Base-by-base conservation (phyloP, 2,797 vertebrate genomes). In the Melanogrammus aeglefinus region DNA sequence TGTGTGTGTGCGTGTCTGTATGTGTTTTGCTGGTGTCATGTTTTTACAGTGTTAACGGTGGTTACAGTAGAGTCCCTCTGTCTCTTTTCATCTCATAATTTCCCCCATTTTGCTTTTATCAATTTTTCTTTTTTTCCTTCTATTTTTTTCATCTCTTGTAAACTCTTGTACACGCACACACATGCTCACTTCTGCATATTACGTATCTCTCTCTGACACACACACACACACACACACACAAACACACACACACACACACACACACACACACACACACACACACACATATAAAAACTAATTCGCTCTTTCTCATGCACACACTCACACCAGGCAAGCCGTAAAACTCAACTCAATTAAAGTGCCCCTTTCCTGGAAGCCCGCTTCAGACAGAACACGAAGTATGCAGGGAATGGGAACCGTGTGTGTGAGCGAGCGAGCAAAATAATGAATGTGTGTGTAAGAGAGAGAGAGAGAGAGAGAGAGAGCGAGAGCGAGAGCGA, bases 321-420 rank as follows among this genome's bases (percentile, higher is more conserved):
- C 90, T 82, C 86, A 91, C 91, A 91, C 91, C 88, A 92, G 91
- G 91, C 90, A 89, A 93, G 92, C 93, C 91, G 91, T 94, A 94
- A 94, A 93, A 93, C 88, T 92, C 91, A 92, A 94, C 93, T 94
- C 94, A 95, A 95, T 95, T 94, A 95, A 94, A 94, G 92, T 91
- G 92, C 90, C 92, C 92, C 92, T 93, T 95, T 95, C 94, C 94
- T 94, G 94, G 94, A 95, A 95, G 92, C 90, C 87, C 77, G 91
- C 90, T 88, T 91, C 91, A 93, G 91, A 94, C 92, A 89, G 89
- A 93, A 91, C 93, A 92, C 90, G 87, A 94, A 93, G 93, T 93
- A 94, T 94, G 93, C 90, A 93, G 93, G 90, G 94, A 94, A 94
- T 92, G 91, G 91, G 92, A 93, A 92, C 88, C 83, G 85, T 91